These are phyloP conservation scores for Lethocerus indicus DNA, from an alignment of 1,140 invertebrate genomes.

Conservation along the genomic window DNA sequence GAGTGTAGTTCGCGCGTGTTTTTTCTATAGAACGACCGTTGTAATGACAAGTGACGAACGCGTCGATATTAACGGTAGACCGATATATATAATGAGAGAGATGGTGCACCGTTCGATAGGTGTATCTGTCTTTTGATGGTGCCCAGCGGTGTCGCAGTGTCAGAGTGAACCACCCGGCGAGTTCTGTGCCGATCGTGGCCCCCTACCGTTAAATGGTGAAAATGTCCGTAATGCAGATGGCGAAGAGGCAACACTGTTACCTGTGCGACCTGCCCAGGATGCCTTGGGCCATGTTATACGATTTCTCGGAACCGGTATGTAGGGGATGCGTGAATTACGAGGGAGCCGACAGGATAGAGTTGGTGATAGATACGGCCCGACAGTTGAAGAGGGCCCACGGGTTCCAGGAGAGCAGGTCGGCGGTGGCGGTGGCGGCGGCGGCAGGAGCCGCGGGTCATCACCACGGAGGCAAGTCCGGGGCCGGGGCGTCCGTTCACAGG, in stretches of 20 bases:
- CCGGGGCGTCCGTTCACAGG: constrained; percentile 18
- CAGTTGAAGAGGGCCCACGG: constrained; percentile 83
- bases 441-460: constrained; percentile 21
- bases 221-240: constrained; percentile 41
- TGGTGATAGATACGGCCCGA: constrained; percentile 82
- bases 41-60: no score
- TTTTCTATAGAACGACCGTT: no score
- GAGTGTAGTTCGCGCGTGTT: no score
- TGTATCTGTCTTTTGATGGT: no score
- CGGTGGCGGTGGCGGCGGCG: constrained; percentile 21
- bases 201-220: constrained; percentile 24
- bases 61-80: no score
- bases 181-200: no score
- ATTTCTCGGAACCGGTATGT: constrained; percentile 95
- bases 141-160: no score
- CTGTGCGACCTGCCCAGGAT: constrained; percentile 95
- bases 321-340: constrained; percentile 99
- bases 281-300: constrained; percentile 98
- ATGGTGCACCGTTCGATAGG: no score
- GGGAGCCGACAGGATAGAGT: constrained; percentile 91
- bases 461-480: constrained; percentile 8
- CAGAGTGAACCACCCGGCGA: no score
- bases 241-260: constrained; percentile 93
- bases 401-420: constrained; percentile 43
- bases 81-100: no score